These are phyloP conservation scores for Halichoerus grypus DNA, from an alignment of 2,113 vertebrate genomes.

Conservation along the genomic window DNA sequence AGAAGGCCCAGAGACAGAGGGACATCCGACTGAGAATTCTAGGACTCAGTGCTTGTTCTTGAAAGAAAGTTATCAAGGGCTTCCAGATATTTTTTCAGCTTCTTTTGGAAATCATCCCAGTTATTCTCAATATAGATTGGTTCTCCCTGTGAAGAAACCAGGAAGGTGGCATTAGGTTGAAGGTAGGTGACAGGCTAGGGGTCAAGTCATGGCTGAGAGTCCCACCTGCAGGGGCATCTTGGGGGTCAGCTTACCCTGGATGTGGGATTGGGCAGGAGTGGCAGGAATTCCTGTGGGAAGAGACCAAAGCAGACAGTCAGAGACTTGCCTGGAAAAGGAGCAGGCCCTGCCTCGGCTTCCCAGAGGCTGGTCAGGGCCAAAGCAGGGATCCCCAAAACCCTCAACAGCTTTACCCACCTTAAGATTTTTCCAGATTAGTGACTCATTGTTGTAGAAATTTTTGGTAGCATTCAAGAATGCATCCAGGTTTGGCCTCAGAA, in stretches of 20 bases:
- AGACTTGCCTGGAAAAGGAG: background rate
- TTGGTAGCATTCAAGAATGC: background rate
- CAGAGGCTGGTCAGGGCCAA: background rate
- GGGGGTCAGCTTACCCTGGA: background rate
- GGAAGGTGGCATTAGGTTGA: background rate
- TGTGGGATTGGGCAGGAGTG: rapidly evolving
- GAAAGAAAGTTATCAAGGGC: rapidly evolving
- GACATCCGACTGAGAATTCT: rapidly evolving
- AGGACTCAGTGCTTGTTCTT: rapidly evolving
- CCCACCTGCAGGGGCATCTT: background rate
- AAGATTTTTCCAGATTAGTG: background rate
- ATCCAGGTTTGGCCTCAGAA: background rate
- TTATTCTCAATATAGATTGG: rapidly evolving
- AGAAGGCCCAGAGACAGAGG: background rate
- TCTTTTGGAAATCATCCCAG: background rate
- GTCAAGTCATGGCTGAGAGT: background rate
- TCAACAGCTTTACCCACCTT: background rate
- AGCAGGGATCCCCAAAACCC: background rate
- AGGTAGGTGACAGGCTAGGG: background rate
- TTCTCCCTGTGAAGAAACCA: background rate
- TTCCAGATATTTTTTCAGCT: background rate
- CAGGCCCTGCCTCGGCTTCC: background rate
- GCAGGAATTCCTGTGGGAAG: background rate
- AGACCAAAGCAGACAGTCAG: slow-evolving; percentile 40
- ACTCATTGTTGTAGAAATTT: rapidly evolving